phyloP scores from a whole-genome alignment of 2,113 vertebrate species.

The Marmota monax region DNA sequence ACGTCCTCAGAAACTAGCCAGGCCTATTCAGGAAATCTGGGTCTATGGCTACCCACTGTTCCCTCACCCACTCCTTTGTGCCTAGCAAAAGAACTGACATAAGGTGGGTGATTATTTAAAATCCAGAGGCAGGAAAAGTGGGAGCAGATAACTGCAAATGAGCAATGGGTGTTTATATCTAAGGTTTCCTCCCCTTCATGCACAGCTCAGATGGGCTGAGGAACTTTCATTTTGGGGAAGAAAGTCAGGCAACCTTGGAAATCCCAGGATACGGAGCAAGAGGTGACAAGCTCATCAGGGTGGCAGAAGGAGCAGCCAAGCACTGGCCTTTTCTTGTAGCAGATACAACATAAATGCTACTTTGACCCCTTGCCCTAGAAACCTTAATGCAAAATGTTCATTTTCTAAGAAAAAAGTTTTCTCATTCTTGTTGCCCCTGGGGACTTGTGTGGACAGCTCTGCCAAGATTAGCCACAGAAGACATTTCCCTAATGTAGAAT shows the following conservation, averaged over 20 bases:
- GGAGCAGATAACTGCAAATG: background rate
- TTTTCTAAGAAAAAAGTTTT: background rate
- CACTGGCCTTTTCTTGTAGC: background rate
- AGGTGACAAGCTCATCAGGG: too few species aligned
- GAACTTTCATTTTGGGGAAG: background rate
- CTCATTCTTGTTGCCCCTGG: background rate
- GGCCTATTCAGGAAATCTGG: too few species aligned
- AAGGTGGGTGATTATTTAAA: background rate
- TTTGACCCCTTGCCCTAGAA: background rate
- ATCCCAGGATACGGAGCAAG: background rate
- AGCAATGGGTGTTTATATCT: background rate
- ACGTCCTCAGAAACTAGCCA: background rate
- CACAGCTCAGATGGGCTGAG: background rate
- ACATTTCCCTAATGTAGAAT: background rate
- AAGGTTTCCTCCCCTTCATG: background rate
- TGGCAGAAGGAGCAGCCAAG: background rate
- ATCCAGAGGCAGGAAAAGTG: background rate
- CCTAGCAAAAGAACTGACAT: background rate
- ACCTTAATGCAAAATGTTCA: accelerated
- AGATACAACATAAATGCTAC: background rate
- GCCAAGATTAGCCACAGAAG: background rate
- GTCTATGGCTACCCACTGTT: background rate
- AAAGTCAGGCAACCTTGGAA: background rate
- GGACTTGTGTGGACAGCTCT: background rate
- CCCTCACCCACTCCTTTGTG: background rate